Percentiles rank a stretch among this genome's conserved stretches.
phyloP scores from a whole-genome alignment of 2,113 vertebrate genomes.

The Pantherophis guttatus region DNA sequence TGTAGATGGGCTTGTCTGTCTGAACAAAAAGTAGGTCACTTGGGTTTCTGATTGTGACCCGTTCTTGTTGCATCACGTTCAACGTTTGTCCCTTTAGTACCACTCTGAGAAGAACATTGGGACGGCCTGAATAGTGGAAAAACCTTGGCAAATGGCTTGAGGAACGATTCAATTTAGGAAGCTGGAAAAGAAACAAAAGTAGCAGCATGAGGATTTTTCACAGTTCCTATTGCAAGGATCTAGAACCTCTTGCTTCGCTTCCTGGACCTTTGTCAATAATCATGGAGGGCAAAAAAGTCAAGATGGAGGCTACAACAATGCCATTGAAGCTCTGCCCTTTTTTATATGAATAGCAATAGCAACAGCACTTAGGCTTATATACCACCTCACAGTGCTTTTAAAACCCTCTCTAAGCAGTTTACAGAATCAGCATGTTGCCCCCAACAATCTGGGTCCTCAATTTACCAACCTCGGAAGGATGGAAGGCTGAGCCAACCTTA shows the following conservation, averaged over 20 bases:
- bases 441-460: too few relatives aligned
- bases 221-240: background rate
- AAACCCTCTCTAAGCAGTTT: too few relatives aligned
- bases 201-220: background rate
- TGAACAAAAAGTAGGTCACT: background rate
- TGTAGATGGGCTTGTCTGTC: background rate
- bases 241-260: background rate
- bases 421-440: too few relatives aligned
- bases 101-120: background rate
- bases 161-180: background rate
- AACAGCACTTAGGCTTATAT: too few relatives aligned
- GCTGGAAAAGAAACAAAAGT: background rate
- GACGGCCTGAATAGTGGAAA: rapidly evolving
- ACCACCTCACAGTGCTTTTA: too few relatives aligned
- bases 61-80: background rate
- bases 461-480: too few relatives aligned
- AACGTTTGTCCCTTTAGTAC: background rate
- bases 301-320: background rate
- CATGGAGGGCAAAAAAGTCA: background rate
- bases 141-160: background rate
- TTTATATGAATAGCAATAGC: background rate
- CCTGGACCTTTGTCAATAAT: background rate
- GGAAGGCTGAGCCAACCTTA: too few relatives aligned
- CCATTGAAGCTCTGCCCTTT: background rate
- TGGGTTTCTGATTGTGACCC: background rate